Base-by-base conservation (phyloP, 2,888 invertebrate species). In the Watsonalla binaria region DNA sequence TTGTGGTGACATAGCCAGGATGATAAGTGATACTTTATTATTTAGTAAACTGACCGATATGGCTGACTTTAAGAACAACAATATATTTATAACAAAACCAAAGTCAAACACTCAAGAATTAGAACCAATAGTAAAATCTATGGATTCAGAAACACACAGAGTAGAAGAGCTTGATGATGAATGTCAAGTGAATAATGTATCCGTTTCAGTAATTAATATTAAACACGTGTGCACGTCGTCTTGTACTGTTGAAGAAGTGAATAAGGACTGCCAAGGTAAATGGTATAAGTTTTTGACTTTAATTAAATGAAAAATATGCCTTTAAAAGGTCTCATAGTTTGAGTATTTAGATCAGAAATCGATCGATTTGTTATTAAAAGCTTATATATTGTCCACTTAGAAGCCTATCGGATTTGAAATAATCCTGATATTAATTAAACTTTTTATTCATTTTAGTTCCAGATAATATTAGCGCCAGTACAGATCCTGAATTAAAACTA, bases 1-100 rank as follows among this genome's bases (percentile, higher is more conserved):
- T 14, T 74, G 74, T 15, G 78, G 76, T 14, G 78, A 84, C 61
- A 55, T 80, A 2, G 61, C 66, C 45, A 82, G 65, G 62, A 74
- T 78, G 15, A 61, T 76, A 50, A 87, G 88, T 61, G 87, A 88
- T 55, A 81, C 80, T 15, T 62, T 68, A 13, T 63, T 84, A 50
- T 34, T 72, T 13, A 65, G 54, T 35, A 78, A 73, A 61, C 39
- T 65, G 42, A 55, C 60, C 35, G 49, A 63, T 35, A 57, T 60
- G 24, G 13, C 56, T n/a, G 8, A 49, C 9, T 42, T 11, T 8
- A 37, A 8, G 37, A 37, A 37, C 0, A 37, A 37, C 37, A 1
- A 5, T 37, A 37, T 37, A 6, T 6, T 37, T 37, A 6, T 5
- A 6, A 37, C 37, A 37, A 42, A 42, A 42, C 5, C 11, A 42